A percentile compares a stretch with the other conserved stretches of the same genome.
phyloP scores from a whole-genome alignment of 2,797 vertebrate genomes.

The Dallia pectoralis region DNA sequence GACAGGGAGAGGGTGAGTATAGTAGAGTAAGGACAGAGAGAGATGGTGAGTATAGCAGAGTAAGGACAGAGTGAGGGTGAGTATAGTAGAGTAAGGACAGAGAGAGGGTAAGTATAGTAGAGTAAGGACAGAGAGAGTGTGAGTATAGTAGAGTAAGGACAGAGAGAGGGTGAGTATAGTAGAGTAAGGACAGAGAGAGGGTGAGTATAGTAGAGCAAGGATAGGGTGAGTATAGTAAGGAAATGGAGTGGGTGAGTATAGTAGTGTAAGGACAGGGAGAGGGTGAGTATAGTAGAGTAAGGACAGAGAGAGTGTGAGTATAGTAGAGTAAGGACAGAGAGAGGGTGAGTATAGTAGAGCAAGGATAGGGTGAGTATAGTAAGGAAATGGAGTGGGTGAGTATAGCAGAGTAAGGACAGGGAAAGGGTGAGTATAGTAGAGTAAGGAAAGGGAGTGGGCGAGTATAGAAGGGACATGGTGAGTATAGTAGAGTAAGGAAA shows the following conservation, averaged over 20 bases:
- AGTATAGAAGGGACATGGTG: not conserved
- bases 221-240: not conserved
- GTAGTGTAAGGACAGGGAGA: not conserved
- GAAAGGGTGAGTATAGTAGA: not conserved
- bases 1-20: not conserved
- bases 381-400: not conserved
- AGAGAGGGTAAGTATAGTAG: not conserved
- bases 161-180: not conserved
- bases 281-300: not conserved
- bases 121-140: not conserved
- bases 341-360: not conserved
- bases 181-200: not conserved
- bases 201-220: not conserved
- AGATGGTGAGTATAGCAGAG: not conserved
- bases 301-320: not conserved
- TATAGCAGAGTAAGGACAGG: not conserved
- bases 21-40: constrained; percentile 14
- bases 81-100: not conserved
- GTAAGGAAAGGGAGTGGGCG: no score
- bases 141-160: constrained; percentile 4
- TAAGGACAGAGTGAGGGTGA: not conserved
- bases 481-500: constrained; percentile 3
- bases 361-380: not conserved
- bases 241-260: not conserved
- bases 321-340: not conserved